Base-by-base conservation (phyloP, 2,797 vertebrate species). In the Hybognathus amarus region DNA sequence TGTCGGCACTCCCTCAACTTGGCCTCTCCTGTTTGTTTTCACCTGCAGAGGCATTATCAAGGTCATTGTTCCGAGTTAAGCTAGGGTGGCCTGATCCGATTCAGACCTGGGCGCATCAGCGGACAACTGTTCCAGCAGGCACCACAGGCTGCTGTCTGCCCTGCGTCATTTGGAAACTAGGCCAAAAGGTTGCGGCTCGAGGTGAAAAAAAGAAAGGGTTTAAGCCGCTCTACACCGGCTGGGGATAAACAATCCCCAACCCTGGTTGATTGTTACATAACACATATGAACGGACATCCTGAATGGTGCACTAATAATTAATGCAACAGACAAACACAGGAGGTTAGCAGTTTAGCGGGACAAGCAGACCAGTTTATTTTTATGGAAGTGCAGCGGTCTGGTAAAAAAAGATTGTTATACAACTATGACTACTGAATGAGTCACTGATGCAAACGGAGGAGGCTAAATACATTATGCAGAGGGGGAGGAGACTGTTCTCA, bases 101-200 rank as follows among this genome's bases (percentile, higher is more conserved):
- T 81, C 70, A 80, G 81, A 61, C 36, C 64, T 68, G 67, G 59
- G 24, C 45, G 1, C 0, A 30, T 85, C 74, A 82, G 75, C 47
- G 9, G 61, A 64, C 80, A 75, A 86, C 76, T 68, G 69, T 83
- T 83, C 81, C 70, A 80, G 83, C 70, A 68, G 64, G 36, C 50
- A 70, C 83, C 77, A 85, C 38, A 52, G 68, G 47, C 90, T 73
- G 89, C 77, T 20, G 66, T 45, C 84, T 80, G 9, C 64, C 84
- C 67, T 24, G 75, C 24, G 52, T 61, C 85, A 81, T 82, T 59
- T 78, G 78, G 79, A 92, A 94, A 94, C 89, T 89, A 90, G 92
- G 93, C 90, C 92, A 93, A 92, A 93, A 78, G 67, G 83, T 68
- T 83, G 90, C 79, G 40, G 88, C 85, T 56, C 17, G 66, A 84